phyloP scores from a whole-genome alignment of 2,797 vertebrate genomes.

The Tragelaphus eurycerus region DNA sequence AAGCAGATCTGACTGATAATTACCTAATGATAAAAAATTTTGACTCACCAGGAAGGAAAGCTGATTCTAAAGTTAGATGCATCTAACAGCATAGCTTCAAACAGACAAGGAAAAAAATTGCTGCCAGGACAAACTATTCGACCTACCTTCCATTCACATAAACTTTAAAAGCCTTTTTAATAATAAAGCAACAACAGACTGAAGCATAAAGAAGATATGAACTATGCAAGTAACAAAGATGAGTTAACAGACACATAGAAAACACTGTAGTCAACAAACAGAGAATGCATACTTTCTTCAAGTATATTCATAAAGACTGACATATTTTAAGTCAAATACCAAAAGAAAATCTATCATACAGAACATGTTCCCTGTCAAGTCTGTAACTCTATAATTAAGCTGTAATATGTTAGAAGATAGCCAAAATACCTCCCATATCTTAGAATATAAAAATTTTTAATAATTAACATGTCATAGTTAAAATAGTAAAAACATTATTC shows the following conservation, averaged over 20 bases:
- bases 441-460: background rate
- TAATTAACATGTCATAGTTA: slow-evolving; percentile 26
- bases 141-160: background rate
- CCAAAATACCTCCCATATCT: background rate
- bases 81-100: background rate
- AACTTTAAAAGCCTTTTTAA: background rate
- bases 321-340: background rate
- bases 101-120: background rate
- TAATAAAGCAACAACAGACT: background rate
- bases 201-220: background rate
- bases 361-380: background rate
- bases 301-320: slow-evolving; percentile 12
- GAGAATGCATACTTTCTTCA: background rate
- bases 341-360: slow-evolving; percentile 16
- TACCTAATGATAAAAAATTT: background rate
- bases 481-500: slow-evolving; percentile 10
- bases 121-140: slow-evolving; percentile 14
- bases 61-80: slow-evolving; percentile 6
- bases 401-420: background rate
- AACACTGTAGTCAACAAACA: background rate
- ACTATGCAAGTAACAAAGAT: background rate
- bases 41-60: background rate
- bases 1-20: background rate
- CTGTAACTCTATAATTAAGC: background rate
- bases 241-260: background rate